phyloP scores from a whole-genome alignment of 2,797 vertebrate genomes.

The Parauchenoglanis ngamensis region DNA sequence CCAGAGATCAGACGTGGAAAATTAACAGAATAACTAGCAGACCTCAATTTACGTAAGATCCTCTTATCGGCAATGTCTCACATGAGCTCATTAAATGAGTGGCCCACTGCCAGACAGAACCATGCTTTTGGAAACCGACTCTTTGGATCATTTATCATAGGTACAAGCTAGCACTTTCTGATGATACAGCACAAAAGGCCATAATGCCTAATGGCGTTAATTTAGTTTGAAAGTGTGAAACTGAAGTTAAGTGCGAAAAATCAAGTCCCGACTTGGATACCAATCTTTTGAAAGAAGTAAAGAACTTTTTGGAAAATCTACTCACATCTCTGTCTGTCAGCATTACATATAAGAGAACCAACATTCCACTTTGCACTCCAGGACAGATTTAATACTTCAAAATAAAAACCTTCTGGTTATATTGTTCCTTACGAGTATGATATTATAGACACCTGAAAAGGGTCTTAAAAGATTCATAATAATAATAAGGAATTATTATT shows the following conservation, averaged over 20 bases:
- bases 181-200: slow-evolving; percentile 40
- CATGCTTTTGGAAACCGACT: slow-evolving; percentile 24
- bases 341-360: neutral
- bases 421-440: neutral
- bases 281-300: slow-evolving; percentile 16
- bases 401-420: neutral
- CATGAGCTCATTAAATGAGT: slow-evolving; percentile 33
- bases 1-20: slow-evolving; percentile 23
- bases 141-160: slow-evolving; percentile 34
- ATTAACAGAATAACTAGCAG: slow-evolving; percentile 26
- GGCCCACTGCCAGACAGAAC: slow-evolving; percentile 26
- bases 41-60: slow-evolving; percentile 25
- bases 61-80: slow-evolving; percentile 24
- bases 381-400: neutral
- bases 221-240: slow-evolving; percentile 46
- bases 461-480: neutral
- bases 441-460: neutral
- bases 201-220: slow-evolving; percentile 38
- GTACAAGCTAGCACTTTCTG: slow-evolving; percentile 21
- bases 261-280: slow-evolving; percentile 23
- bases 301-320: neutral
- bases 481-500: neutral
- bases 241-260: slow-evolving; percentile 27
- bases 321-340: slow-evolving; percentile 4
- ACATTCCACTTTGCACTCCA: neutral